Evolutionary conservation across 2,888 invertebrate genomes (phyloP).

Genomic region (Podotricha telesiphe): DNA sequence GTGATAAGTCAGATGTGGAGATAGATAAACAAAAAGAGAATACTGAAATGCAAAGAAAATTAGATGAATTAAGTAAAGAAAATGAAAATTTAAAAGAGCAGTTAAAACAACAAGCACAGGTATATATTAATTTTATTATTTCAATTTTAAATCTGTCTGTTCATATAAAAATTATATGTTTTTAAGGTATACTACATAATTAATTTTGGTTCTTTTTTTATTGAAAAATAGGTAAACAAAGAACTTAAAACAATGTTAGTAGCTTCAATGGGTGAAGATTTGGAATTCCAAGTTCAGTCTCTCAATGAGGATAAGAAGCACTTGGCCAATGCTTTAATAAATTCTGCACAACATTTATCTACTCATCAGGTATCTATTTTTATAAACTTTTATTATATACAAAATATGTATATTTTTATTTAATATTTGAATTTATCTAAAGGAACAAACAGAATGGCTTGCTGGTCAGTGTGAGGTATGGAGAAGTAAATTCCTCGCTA

Average conservation of each 20-base stretch:
- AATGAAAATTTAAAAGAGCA: conserved; percentile 90
- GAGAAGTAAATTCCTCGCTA: conserved; percentile 97
- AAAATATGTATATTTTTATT: neutral
- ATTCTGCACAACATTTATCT: conserved; percentile 92
- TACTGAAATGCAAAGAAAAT: conserved; percentile 82
- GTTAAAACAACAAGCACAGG: conserved; percentile 93
- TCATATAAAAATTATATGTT: neutral
- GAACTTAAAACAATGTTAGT: conserved; percentile 96
- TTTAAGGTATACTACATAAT: neutral
- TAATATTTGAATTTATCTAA: conserved; percentile 33
- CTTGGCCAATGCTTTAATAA: conserved; percentile 92
- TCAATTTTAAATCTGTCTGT: neutral
- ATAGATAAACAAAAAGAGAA: conserved; percentile 67
- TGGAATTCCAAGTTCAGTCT: conserved; percentile 94
- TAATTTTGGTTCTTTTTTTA: neutral
- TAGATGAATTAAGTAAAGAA: conserved; percentile 86
- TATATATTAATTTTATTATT: neutral
- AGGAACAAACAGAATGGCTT: conserved; percentile 95
- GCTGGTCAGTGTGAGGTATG: conserved; percentile 98
- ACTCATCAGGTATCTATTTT: conserved; percentile 87
- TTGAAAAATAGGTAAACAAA: conserved; percentile 88
- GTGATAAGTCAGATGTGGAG: conserved; percentile 60
- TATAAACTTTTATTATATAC: neutral
- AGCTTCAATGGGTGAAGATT: conserved; percentile 97
- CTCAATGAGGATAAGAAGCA: conserved; percentile 96